Base-by-base conservation (phyloP, 2,797 vertebrate species). In the Esox lucius region DNA sequence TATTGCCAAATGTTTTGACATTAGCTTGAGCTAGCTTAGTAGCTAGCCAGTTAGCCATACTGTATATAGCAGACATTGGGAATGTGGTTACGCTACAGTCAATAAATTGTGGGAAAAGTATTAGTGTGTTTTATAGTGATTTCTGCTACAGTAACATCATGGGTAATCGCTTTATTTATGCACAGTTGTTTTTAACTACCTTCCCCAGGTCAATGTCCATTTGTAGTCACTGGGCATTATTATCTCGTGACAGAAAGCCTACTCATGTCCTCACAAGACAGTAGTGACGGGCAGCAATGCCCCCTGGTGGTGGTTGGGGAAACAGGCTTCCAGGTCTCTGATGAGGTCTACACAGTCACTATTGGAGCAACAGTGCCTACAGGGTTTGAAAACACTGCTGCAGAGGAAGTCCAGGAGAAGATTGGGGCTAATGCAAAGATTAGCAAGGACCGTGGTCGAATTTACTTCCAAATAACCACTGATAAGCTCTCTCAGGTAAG, bases 351-450 rank as follows among this genome's bases (percentile, higher is more conserved):
- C 76, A 82, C 75, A 0, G 93, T 95, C 72, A 96, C 92, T 35
- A 86, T 98, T 53, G 97, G 96, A 78, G 97, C 97, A 7, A 99
- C 97, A 0, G 96, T 99, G 61, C 97, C 97, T n/a, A 98, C 98
- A 2, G 97, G 97, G 0, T 99, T 99, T 80, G 97, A 99, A 84
- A 89, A 90, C 80, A 96, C 96, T 31, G 97, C 97, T 35, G 95
- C 96, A 8, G 96, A 95, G 69, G 98, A 99, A 91, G 95, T 99
- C 72, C 88, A 90, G 70, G 96, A 99, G 87, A 99, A 98, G 81
- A 93, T 98, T 22, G 94, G 95, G 8, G 94, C 93, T 0, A 90
- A 88, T 13, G 94, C 93, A 74, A 91, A 87, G 70, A 93, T 98
- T 80, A 96, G 97, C 90, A 96, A 92, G 90, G 96, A 97, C 79